Evolutionary conservation across 2,888 invertebrate species (phyloP), one percentile per base, ranked within the genome.

Genomic region (Cataglyphis livida): DNA sequence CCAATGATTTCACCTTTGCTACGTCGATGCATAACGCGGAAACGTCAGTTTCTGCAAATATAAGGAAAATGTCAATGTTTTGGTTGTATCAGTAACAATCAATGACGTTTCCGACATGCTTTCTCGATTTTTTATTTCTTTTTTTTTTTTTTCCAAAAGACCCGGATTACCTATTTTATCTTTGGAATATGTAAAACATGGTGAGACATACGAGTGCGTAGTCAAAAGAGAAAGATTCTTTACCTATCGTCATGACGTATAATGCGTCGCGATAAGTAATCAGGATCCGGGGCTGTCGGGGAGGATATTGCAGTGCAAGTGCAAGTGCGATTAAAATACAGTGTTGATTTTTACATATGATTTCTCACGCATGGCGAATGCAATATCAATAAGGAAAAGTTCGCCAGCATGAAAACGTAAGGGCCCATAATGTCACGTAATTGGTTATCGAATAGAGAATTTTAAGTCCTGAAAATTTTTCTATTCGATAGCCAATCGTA

Each of bases 41-140:
- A 12, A 84, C 88, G n/a, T 90, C 90, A 12, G 86, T 81, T 48
- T 90, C 90, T 90, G 82, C 18, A 86, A 88, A 1, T n/a, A 74
- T 35, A 62, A 75, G 51, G 32, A 28, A 59, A 44, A 32, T 12
- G 9, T 41, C 21, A 51, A 51, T 28, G 3, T 0, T 48, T 48
- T 5, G n/a, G 7, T n/a, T 51, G 18, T 51, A n/a, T n/a, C 2
- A 51, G 7, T 48, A 18, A 48, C 18, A 5, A 15, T 18, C 1
- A 51, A 51, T 51, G n/a, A 51, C 6, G 1, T 18, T 48, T 48
- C 48, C 18, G 48, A 1, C 5, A 18, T 7, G 48, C 18, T 54
- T 28, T 28, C 28, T 59, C 9, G 0, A 28, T 28, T 28, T 28
- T 59, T 6, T 18, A n/a, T 18, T 18, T 61, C 7, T 32, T 7